Conservation (phyloP, 2,113 vertebrate genomes). For the Dendropsophus ebraccatus region DNA sequence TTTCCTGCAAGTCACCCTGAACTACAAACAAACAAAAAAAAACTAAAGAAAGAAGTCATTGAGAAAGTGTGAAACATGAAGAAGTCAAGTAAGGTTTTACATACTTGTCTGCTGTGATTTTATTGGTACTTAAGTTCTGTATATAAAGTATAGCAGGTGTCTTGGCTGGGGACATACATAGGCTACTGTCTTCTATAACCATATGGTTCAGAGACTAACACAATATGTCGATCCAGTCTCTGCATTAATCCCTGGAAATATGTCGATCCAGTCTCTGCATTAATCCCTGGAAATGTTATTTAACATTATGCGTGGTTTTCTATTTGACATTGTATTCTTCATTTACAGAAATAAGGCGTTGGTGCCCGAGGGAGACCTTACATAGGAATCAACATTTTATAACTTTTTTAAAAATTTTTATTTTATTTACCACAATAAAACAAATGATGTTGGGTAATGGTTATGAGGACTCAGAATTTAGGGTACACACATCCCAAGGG, state of each 20-base stretch:
- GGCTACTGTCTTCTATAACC: neutral
- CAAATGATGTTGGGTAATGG: neutral
- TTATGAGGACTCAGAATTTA: neutral
- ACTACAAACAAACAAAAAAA: neutral
- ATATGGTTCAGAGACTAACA: constrained; percentile 37
- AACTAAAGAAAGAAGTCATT: neutral
- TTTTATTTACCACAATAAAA: no score
- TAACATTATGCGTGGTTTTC: neutral
- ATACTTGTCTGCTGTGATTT: neutral
- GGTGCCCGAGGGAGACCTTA: neutral
- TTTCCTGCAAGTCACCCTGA: constrained; percentile 28
- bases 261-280: neutral
- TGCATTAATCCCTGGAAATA: constrained; percentile 15
- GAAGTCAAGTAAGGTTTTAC: constrained; percentile 53
- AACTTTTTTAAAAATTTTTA: neutral
- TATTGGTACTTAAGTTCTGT: neutral
- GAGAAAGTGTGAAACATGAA: constrained; percentile 26
- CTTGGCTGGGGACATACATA: constrained; percentile 22
- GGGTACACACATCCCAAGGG: no score
- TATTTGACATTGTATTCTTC: neutral
- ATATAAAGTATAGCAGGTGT: constrained; percentile 46
- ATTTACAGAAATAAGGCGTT: neutral
- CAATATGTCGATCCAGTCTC: neutral
- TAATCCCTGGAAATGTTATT: neutral
- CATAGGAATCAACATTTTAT: neutral